Conservation (phyloP, 2,113 vertebrate genomes). For the Myrmecobius fasciatus region DNA sequence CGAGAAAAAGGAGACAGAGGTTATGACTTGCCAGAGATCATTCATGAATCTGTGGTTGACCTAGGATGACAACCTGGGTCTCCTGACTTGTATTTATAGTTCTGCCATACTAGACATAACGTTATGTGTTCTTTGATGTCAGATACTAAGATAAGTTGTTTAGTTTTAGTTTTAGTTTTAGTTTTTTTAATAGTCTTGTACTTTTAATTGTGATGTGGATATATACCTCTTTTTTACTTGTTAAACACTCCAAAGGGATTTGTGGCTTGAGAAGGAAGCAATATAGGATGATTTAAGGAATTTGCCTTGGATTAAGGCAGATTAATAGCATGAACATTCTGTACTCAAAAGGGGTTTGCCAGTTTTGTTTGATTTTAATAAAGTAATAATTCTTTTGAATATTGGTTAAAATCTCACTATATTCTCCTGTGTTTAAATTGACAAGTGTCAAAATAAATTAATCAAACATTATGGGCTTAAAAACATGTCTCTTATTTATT, state of each 20-base stretch:
- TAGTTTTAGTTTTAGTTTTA: no score
- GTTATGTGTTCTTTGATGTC: not conserved
- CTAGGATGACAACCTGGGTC: not conserved
- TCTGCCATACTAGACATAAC: not conserved
- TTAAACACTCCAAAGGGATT: conserved; percentile 15
- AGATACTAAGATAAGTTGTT: not conserved
- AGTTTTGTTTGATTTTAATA: conserved; percentile 33
- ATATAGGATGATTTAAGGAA: not conserved
- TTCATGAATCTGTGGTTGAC: not conserved
- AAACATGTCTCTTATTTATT: conserved; percentile 67
- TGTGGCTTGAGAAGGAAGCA: conserved; percentile 35
- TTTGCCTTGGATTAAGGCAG: not conserved
- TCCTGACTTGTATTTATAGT: not conserved
- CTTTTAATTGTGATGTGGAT: not conserved
- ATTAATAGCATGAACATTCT: conserved; percentile 42
- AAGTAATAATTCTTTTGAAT: conserved; percentile 25
- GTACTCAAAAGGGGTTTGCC: conserved; percentile 31
- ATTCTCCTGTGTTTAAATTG: conserved; percentile 65
- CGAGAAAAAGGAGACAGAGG: not conserved
- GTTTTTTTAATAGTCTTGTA: not conserved
- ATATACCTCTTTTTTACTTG: not conserved
- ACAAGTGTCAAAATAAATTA: conserved; percentile 56
- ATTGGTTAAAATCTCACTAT: conserved; percentile 38
- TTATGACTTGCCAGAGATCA: not conserved
- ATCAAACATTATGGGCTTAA: conserved; percentile 58